These are phyloP conservation scores for Daubentonia madagascariensis DNA, from an alignment of 2,113 vertebrate species.

Conservation along the genomic window DNA sequence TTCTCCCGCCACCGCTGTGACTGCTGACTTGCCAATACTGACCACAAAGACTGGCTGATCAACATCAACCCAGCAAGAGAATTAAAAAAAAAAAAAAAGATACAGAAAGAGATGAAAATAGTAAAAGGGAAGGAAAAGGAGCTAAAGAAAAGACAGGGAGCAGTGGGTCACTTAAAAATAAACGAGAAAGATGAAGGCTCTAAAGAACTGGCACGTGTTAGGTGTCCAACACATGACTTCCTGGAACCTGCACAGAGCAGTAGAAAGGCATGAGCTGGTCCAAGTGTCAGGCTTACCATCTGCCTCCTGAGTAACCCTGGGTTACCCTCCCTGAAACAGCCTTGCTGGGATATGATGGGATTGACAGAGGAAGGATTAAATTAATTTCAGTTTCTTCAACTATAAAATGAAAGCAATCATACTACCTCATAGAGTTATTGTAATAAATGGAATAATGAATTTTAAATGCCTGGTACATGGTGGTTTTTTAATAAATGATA, in stretches of 20 bases:
- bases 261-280: background rate
- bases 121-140: background rate
- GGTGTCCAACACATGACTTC: background rate
- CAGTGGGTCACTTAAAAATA: background rate
- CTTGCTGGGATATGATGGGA: background rate
- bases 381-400: conserved; percentile 14
- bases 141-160: background rate
- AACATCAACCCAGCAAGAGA: background rate
- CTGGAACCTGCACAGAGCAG: background rate
- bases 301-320: background rate
- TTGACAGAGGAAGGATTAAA: background rate
- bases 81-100: background rate
- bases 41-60: background rate
- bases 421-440: background rate
- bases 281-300: background rate
- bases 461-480: background rate
- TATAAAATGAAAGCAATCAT: conserved; percentile 22
- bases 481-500: background rate
- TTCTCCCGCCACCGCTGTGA: background rate
- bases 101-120: background rate
- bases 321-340: background rate
- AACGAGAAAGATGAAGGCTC: background rate
- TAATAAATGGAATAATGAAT: background rate
- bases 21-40: background rate
- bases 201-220: background rate